Percentiles rank a stretch among this genome's conserved stretches.
Conservation (phyloP, 2,888 invertebrate genomes). For the Netelia inedita region DNA sequence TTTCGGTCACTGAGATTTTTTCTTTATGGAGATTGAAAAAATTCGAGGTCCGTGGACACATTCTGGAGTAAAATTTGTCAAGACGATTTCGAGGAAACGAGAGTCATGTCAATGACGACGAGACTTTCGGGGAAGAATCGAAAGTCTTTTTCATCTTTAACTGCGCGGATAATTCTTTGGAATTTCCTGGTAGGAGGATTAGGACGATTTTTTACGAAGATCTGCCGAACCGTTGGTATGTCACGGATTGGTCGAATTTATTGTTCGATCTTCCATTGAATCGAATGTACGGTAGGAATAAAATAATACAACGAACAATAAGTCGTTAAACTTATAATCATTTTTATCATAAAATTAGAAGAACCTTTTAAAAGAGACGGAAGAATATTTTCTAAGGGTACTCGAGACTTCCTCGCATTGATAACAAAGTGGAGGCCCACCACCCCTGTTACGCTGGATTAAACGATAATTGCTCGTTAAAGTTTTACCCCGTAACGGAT, state of each 20-base stretch:
- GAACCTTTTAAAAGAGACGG: not conserved
- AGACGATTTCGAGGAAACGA: conserved; percentile 9
- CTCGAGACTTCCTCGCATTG: not conserved
- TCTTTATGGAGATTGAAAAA: not conserved
- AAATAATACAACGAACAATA: no score
- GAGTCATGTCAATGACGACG: conserved; percentile 16
- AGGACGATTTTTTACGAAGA: not conserved
- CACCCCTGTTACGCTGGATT: conserved; percentile 21
- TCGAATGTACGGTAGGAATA: no score
- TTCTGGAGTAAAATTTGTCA: conserved; percentile 22
- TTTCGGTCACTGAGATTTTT: conserved; percentile 26
- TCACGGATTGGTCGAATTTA: no score
- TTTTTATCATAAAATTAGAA: not conserved
- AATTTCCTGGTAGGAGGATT: conserved; percentile 21
- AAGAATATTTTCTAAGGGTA: not conserved
- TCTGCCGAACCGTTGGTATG: not conserved
- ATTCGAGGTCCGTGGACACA: not conserved
- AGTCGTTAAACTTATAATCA: no score
- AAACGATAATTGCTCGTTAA: conserved; percentile 68
- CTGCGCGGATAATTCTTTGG: not conserved
- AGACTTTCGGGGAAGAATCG: conserved; percentile 9
- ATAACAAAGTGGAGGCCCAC: not conserved
- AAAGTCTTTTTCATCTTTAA: not conserved
- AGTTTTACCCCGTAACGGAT: conserved; percentile 31
- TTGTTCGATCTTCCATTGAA: no score